A percentile compares a stretch with the other conserved stretches of the same genome.
These are phyloP conservation scores for Ornithorhynchus anatinus DNA, from an alignment of 2,113 vertebrate genomes.

Conservation along the genomic window DNA sequence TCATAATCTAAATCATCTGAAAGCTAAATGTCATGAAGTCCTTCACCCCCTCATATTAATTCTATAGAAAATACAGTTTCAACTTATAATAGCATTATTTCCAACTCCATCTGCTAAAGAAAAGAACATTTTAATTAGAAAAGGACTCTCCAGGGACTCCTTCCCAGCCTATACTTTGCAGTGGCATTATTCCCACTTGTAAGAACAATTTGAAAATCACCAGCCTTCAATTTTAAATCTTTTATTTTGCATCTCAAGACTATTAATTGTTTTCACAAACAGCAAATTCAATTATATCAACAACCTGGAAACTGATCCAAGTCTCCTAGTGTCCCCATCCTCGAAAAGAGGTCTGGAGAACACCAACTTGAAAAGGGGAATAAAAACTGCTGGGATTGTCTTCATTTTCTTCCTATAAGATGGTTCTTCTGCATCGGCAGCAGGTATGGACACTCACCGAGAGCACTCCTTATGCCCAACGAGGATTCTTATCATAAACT, in stretches of 20 bases:
- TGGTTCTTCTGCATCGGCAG: background rate
- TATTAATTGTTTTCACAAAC: background rate
- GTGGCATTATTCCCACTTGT: background rate
- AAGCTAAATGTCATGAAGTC: background rate
- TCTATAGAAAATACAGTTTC: background rate
- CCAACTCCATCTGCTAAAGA: background rate
- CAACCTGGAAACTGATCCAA: background rate
- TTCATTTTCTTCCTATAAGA: background rate
- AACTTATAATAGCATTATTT: background rate
- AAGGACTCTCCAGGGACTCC: background rate
- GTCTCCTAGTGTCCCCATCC: background rate
- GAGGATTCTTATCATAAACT: background rate
- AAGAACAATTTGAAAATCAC: background rate
- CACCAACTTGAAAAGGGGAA: background rate
- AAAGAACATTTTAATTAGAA: background rate
- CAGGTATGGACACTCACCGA: background rate
- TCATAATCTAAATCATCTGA: background rate
- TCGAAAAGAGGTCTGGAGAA: background rate
- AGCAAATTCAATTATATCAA: background rate
- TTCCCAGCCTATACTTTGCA: background rate
- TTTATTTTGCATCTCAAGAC: background rate
- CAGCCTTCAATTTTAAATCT: background rate
- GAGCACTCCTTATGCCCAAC: background rate
- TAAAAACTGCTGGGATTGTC: background rate
- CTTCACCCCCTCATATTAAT: background rate